phyloP scores from a whole-genome alignment of 2,113 vertebrate species.

The Barnardius zonarius region DNA sequence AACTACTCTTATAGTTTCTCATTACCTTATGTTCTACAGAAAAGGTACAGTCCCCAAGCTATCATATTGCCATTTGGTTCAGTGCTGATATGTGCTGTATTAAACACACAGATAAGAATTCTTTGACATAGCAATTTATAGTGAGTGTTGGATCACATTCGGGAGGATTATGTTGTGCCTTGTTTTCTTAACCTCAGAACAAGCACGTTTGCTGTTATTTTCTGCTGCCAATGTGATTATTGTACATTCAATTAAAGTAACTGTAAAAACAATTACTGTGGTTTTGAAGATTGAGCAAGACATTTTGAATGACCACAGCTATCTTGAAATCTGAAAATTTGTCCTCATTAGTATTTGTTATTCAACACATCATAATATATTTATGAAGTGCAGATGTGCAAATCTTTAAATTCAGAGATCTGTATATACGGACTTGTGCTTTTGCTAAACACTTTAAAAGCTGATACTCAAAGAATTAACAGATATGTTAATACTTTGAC shows the following conservation, averaged over 20 bases:
- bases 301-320: background rate
- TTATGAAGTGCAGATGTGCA: background rate
- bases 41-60: background rate
- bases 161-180: background rate
- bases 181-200: background rate
- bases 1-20: background rate
- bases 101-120: constrained; percentile 47
- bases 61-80: background rate
- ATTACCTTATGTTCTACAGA: constrained; percentile 6
- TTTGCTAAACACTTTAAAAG: background rate
- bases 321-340: background rate
- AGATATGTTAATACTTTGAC: background rate
- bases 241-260: constrained; percentile 44
- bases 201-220: constrained; percentile 33
- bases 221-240: constrained; percentile 51
- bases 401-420: background rate
- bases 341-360: background rate
- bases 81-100: constrained; percentile 18
- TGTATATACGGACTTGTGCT: background rate
- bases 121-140: constrained; percentile 21
- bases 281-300: background rate
- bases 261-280: background rate
- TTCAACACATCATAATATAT: background rate
- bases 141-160: constrained; percentile 21
- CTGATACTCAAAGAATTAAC: background rate